Percentiles rank a stretch among this genome's conserved stretches.
phyloP scores from a whole-genome alignment of 2,888 invertebrate genomes.

The Crocallis elinguaria region DNA sequence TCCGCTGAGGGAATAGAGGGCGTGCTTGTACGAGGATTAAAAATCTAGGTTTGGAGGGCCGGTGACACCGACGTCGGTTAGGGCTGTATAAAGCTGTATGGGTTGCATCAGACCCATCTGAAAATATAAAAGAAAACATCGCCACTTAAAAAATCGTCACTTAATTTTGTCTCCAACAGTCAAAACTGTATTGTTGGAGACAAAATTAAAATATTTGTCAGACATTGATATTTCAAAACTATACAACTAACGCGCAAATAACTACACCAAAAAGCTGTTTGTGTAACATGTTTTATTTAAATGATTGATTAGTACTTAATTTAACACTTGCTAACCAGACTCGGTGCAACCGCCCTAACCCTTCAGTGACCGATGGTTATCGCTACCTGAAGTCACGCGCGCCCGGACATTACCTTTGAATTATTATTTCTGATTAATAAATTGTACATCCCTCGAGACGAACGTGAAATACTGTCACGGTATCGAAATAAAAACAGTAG shows the following conservation, averaged over 20 bases:
- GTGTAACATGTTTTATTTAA: too few relatives aligned
- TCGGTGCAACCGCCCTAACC: conserved; percentile 32
- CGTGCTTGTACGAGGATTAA: conserved; percentile 64
- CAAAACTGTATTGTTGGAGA: too few relatives aligned
- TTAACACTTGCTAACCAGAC: not conserved
- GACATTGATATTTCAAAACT: too few relatives aligned
- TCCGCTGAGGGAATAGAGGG: conserved; percentile 58
- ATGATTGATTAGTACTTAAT: too few relatives aligned
- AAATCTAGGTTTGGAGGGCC: conserved; percentile 65
- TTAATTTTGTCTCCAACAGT: too few relatives aligned
- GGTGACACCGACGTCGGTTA: conserved; percentile 30
- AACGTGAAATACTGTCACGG: conserved; percentile 57
- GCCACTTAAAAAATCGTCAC: too few relatives aligned
- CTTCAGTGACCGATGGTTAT: conserved; percentile 34
- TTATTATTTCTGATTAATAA: conserved; percentile 85
- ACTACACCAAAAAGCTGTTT: too few relatives aligned
- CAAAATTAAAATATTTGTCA: too few relatives aligned
- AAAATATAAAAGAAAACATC: too few relatives aligned
- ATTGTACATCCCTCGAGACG: conserved; percentile 72
- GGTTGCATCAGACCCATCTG: too few relatives aligned
- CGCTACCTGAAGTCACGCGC: conserved; percentile 29
- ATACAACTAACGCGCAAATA: too few relatives aligned
- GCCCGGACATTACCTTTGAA: conserved; percentile 76
- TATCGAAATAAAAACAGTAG: conserved; percentile 16
- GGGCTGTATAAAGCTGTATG: not conserved